Evolutionary conservation across 1,140 invertebrate genomes (phyloP), one percentile per base, ranked within the genome.

Genomic region (Neoseiulus cucumeris): DNA sequence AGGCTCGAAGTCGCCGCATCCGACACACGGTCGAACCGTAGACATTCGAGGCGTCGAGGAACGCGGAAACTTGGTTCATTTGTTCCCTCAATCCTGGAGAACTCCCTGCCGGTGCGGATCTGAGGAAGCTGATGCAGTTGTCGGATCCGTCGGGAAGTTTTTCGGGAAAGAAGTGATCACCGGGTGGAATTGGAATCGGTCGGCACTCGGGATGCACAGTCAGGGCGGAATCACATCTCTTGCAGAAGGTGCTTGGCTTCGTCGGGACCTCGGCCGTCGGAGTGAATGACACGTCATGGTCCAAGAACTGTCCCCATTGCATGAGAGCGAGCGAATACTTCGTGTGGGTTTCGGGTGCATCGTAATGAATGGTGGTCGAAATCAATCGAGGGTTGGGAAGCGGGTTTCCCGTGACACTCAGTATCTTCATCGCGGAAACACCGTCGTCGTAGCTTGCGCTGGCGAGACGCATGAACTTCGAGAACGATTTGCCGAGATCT

Each of bases 51-150:
- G 78, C 86, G 72, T 95, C 91, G 42, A 95, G 76, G 73, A 85
- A 95, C 0, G 86, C 87, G 0, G 91, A 89, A 72, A 93, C 91
- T 72, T 93, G 88, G 76, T 95, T 95, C 2, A 89, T 83, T n/a
- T n/a, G n/a, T n/a, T n/a, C n/a, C n/a, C n/a, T n/a, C n/a, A n/a
- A n/a, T n/a, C n/a, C n/a, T n/a, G n/a, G n/a, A n/a, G n/a, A n/a
- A n/a, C n/a, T n/a, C n/a, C n/a, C n/a, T n/a, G n/a, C n/a, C n/a
- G n/a, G 78, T 95, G 91, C 70, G 94, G 89, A 92, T 73, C 91
- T 84, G 81, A 92, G 92, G 71, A 91, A 94, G 7, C 90, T 87
- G 74, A 95, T 89, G 72, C 91, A 95, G 66, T 91, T 80, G 39
- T 85, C 79, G 64, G 83, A 81, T 1, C 90, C 89, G 2, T 85